A percentile compares a stretch with the other conserved stretches of the same genome.
phyloP scores from a whole-genome alignment of 1,140 invertebrate genomes.

The Dinothrombium tinctorium region DNA sequence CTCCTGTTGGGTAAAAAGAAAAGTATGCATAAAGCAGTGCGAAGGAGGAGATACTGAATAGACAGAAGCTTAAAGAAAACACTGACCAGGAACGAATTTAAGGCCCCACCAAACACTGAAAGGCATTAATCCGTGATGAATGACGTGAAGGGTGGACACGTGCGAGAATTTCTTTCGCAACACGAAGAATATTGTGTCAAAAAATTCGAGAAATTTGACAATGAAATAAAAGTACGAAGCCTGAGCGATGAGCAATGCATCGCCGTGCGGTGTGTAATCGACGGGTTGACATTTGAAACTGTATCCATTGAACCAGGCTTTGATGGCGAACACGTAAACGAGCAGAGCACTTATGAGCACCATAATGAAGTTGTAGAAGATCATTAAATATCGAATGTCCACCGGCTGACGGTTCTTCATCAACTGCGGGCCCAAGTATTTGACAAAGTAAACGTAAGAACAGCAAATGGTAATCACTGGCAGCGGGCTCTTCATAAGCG shows the following conservation, averaged over 20 bases:
- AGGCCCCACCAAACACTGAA: constrained; percentile 7
- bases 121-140: constrained; percentile 41
- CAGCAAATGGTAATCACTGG: constrained; percentile 65
- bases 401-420: constrained; percentile 69
- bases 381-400: constrained; percentile 45
- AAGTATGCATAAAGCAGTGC: too few species aligned
- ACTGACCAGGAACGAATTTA: constrained; percentile 6
- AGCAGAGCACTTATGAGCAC: constrained; percentile 14
- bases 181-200: constrained; percentile 8
- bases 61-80: too few species aligned
- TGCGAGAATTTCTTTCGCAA: constrained; percentile 52
- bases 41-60: too few species aligned
- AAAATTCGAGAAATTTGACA: constrained; percentile 5
- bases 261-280: not conserved
- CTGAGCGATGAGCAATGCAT: constrained; percentile 1
- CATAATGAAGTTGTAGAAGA: constrained; percentile 43
- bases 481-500: constrained; percentile 64
- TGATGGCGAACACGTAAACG: constrained; percentile 12
- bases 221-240: constrained; percentile 3
- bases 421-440: constrained; percentile 40
- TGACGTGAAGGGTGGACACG: constrained; percentile 63
- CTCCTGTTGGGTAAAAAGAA: constrained; percentile 29
- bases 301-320: constrained; percentile 7
- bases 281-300: constrained; percentile 2
- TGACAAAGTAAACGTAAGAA: constrained; percentile 59